Conservation (phyloP, 2,888 invertebrate species). For the Petrolisthes manimaculis region DNA sequence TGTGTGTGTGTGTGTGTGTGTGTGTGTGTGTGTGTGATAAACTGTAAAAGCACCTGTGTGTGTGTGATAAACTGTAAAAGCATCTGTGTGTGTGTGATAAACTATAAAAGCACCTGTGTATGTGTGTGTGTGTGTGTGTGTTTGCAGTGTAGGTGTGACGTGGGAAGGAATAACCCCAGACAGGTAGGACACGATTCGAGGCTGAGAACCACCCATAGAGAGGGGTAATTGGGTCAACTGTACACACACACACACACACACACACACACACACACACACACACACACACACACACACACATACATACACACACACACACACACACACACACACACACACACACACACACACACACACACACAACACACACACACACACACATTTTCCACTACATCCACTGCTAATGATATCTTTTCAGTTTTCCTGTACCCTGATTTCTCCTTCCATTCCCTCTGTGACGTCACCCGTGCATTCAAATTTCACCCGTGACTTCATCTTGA, state of each 20-base stretch:
- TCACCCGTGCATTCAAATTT: neutral
- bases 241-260: conserved; percentile 27
- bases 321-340: neutral
- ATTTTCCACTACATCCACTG: neutral
- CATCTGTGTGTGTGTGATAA: conserved; percentile 14
- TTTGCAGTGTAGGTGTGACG: neutral
- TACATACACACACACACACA: neutral
- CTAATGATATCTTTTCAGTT: neutral
- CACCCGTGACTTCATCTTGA: neutral
- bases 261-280: conserved; percentile 25
- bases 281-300: neutral
- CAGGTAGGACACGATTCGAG: no score
- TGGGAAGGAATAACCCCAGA: no score
- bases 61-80: neutral
- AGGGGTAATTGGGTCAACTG: no score
- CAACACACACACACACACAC: neutral
- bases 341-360: neutral
- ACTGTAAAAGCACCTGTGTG: neutral
- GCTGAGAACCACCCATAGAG: no score
- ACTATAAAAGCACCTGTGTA: neutral
- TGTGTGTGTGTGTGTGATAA: conserved; percentile 31
- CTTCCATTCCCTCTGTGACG: neutral
- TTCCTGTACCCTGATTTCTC: neutral
- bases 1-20: conserved; percentile 28
- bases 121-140: conserved; percentile 16